phyloP scores from a whole-genome alignment of 2,113 vertebrate genomes.

The Fulmarus glacialis region DNA sequence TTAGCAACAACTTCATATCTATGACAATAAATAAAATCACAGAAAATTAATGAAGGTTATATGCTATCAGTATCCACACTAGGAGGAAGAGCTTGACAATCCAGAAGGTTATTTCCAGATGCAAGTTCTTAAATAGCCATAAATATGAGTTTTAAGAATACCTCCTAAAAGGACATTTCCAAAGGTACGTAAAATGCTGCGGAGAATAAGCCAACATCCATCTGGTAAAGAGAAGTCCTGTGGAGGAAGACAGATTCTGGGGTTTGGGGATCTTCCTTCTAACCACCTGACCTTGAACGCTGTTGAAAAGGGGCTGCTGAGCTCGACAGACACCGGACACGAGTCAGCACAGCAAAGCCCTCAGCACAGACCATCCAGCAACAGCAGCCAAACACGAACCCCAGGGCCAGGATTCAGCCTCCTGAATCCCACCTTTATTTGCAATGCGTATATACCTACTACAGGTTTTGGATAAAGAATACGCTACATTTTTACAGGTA shows the following conservation, averaged over 20 bases:
- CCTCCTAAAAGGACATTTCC: not conserved
- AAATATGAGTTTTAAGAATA: not conserved
- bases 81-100: not conserved
- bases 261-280: not conserved
- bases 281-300: not conserved
- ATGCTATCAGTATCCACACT: not conserved
- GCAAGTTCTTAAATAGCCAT: not conserved
- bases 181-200: not conserved
- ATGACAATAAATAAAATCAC: not conserved
- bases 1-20: not conserved
- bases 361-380: not conserved
- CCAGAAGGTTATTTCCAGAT: not conserved
- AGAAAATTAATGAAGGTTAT: not conserved
- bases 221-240: not conserved
- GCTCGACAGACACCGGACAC: not conserved
- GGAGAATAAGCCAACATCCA: not conserved
- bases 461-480: not conserved
- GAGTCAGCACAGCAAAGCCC: not conserved
- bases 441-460: not conserved
- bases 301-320: not conserved
- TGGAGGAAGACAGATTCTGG: not conserved
- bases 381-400: not conserved
- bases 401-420: not conserved
- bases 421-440: not conserved
- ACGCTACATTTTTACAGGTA: conserved; percentile 45